Conservation (phyloP, 2,888 invertebrate genomes). For the Dysmachus trigonus region DNA sequence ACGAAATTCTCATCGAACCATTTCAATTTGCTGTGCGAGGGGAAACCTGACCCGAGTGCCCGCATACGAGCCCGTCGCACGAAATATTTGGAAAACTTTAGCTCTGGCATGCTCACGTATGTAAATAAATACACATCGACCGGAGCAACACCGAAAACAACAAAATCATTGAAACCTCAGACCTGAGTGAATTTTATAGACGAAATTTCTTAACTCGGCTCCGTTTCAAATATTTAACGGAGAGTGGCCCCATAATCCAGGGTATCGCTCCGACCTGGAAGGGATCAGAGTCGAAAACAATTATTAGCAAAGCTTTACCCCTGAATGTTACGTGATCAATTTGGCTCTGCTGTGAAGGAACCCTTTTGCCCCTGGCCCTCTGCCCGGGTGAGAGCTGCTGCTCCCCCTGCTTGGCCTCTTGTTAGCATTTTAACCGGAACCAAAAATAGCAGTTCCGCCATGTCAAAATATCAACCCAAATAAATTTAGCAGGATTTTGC, state of each 20-base stretch:
- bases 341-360: neutral
- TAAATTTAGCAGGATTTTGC: conserved; percentile 8
- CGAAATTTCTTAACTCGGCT: neutral
- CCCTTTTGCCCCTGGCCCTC: neutral
- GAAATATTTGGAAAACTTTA: neutral
- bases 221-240: neutral
- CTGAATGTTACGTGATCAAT: conserved; percentile 28
- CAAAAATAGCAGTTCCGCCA: conserved; percentile 19
- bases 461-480: conserved; percentile 29
- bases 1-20: neutral
- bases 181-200: neutral
- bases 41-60: neutral
- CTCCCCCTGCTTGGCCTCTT: neutral
- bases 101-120: neutral
- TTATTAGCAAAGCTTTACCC: conserved; percentile 26
- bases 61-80: neutral
- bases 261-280: neutral
- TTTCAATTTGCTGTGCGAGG: neutral
- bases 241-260: neutral
- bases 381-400: neutral
- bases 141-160: neutral
- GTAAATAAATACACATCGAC: neutral
- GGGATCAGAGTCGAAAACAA: conserved; percentile 28
- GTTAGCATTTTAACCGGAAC: conserved; percentile 21
- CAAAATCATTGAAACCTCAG: neutral